Percentiles rank a stretch among this genome's conserved stretches.
Evolutionary conservation across 2,888 invertebrate species (phyloP).

Genomic region (Pristionchus fissidentatus): DNA sequence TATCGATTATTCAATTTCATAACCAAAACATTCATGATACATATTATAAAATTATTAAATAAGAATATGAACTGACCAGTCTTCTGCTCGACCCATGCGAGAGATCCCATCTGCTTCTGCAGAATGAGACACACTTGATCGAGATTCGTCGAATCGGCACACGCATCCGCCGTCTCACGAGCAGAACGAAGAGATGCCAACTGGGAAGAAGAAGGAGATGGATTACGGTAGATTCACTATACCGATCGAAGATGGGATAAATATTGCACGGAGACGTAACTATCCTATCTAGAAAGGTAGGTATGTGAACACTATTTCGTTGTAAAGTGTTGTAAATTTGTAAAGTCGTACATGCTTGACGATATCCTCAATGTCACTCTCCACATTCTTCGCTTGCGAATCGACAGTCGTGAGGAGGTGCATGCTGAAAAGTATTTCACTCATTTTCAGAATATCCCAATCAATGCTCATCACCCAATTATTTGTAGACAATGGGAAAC

Average conservation of each 20-base stretch:
- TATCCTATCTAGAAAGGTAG: no score
- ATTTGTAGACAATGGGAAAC: no score
- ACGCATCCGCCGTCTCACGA: conserved; percentile 44
- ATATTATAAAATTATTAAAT: not conserved
- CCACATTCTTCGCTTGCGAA: conserved; percentile 61
- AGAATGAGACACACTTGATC: conserved; percentile 64
- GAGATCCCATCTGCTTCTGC: conserved; percentile 61
- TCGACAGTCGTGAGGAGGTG: conserved; percentile 61
- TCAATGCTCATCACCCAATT: no score
- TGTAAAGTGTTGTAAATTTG: no score
- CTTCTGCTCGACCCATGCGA: conserved; percentile 62
- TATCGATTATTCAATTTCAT: not conserved
- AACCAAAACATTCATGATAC: not conserved
- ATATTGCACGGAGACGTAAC: no score
- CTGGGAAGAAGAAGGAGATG: conserved; percentile 36
- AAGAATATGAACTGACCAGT: conserved; percentile 51
- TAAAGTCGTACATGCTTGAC: conserved; percentile 58
- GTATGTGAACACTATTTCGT: no score
- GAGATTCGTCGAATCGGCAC: conserved; percentile 48
- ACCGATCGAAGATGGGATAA: no score
- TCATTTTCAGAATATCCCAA: no score
- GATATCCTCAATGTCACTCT: conserved; percentile 61
- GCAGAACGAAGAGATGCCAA: conserved; percentile 49
- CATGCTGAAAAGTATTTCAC: conserved; percentile 51
- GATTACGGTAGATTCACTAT: not conserved